Evolutionary conservation across 2,113 vertebrate genomes (phyloP).

Genomic region (Scopus umbretta): DNA sequence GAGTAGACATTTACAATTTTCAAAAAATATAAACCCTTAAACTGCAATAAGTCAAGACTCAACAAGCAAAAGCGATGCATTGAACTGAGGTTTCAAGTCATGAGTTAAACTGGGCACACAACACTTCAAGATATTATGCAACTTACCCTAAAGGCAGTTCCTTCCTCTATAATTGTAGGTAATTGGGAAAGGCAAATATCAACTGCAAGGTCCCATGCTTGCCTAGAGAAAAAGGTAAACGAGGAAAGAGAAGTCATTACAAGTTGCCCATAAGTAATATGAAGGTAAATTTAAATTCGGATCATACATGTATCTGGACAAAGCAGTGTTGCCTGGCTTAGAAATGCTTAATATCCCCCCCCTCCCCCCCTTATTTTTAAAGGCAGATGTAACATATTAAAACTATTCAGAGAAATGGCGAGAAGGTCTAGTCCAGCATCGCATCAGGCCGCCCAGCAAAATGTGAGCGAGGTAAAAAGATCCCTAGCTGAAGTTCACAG

Average conservation of each 20-base stretch:
- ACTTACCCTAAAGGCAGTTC: constrained; percentile 95
- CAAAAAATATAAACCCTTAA: not conserved
- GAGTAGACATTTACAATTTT: not conserved
- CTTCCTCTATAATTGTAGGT: constrained; percentile 97
- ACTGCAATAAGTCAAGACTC: not conserved
- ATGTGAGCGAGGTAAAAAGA: rapidly evolving
- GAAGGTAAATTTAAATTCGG: not conserved
- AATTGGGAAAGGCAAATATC: constrained; percentile 98
- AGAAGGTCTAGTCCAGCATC: not conserved
- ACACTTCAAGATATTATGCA: not conserved
- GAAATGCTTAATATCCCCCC: not conserved
- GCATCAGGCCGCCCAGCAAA: not conserved
- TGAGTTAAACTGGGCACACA: rapidly evolving
- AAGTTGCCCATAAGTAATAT: rapidly evolving
- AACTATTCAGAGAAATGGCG: not conserved
- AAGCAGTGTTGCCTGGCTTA: not conserved
- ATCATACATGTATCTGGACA: not conserved
- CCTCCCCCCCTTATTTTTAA: not conserved
- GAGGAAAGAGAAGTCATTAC: not conserved
- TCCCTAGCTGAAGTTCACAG: not conserved
- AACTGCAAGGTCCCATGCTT: constrained; percentile 97
- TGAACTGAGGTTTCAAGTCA: not conserved
- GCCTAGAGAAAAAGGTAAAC: constrained; percentile 72
- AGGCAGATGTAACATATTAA: not conserved
- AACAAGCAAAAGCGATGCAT: rapidly evolving